phyloP scores from a whole-genome alignment of 2,797 vertebrate species.

The Dallia pectoralis region DNA sequence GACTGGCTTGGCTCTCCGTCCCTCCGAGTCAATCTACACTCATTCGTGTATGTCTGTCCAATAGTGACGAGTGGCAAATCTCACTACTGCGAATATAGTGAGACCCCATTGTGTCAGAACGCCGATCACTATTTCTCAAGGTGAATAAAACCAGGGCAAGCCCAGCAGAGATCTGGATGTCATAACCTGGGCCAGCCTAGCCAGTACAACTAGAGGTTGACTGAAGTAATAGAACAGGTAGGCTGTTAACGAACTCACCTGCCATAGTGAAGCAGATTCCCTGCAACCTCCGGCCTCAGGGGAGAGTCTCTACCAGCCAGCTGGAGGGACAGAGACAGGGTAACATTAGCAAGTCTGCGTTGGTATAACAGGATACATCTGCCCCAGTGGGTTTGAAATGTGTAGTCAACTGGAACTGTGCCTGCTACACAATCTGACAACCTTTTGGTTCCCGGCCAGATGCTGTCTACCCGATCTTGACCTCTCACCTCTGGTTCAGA shows the following conservation, averaged over 20 bases:
- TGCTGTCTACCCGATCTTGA: background rate
- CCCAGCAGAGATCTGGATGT: background rate
- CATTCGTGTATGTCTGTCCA: background rate
- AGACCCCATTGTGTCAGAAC: conserved; percentile 16
- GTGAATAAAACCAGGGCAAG: background rate
- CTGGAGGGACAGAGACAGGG: conserved; percentile 57
- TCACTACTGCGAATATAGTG: conserved; percentile 19
- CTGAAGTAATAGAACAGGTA: background rate
- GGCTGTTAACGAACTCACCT: conserved; percentile 74
- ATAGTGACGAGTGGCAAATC: conserved; percentile 16
- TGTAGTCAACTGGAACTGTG: background rate
- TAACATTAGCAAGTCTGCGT: background rate
- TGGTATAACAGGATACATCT: background rate
- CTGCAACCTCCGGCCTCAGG: conserved; percentile 89
- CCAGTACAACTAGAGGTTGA: background rate
- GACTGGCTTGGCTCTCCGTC: background rate
- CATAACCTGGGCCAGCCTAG: background rate
- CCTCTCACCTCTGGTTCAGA: conserved; percentile 91
- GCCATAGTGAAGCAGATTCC: conserved; percentile 96
- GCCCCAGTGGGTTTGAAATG: background rate
- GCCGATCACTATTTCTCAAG: conserved; percentile 7
- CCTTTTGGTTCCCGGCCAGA: too few relatives aligned
- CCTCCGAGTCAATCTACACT: background rate
- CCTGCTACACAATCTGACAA: background rate
- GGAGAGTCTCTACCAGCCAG: conserved; percentile 96